These are phyloP conservation scores for Amphipoea oculea DNA, from an alignment of 2,888 invertebrate genomes.

Conservation along the genomic window DNA sequence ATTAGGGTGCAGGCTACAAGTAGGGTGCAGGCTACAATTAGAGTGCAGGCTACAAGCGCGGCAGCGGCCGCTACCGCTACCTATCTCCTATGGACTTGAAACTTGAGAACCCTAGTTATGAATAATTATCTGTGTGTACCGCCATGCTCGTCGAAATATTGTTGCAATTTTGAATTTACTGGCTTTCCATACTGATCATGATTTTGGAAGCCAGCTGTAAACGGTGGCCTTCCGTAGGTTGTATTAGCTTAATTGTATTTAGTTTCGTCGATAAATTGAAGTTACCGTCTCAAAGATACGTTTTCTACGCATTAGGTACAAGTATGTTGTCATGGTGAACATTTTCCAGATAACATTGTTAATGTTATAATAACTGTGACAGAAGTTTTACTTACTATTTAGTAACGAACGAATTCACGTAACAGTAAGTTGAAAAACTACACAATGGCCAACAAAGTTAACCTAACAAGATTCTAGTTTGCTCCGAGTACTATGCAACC, in stretches of 20 bases:
- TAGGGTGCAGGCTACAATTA: too few species aligned
- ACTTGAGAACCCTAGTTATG: not conserved
- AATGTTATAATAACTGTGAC: not conserved
- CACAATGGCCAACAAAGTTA: conserved; percentile 11
- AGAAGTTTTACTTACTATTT: not conserved
- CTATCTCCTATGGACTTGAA: not conserved
- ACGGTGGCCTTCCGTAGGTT: not conserved
- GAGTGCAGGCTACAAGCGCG: too few species aligned
- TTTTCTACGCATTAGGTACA: not conserved
- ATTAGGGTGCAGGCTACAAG: too few species aligned
- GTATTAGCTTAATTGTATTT: too few species aligned
- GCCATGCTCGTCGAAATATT: not conserved
- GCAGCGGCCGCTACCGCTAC: too few species aligned
- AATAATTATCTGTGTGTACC: not conserved
- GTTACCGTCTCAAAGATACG: too few species aligned
- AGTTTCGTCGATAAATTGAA: too few species aligned
- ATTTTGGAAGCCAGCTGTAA: not conserved
- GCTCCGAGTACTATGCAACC: conserved; percentile 6
- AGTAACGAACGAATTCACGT: conserved; percentile 2
- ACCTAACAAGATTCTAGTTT: conserved; percentile 19
- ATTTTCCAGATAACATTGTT: not conserved
- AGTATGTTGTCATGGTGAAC: not conserved
- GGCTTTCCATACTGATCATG: not conserved
- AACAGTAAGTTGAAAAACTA: conserved; percentile 7
- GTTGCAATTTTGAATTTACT: not conserved